Percentiles rank a stretch among this genome's conserved stretches.
These are phyloP conservation scores for Colistium nudipinnis DNA, from an alignment of 2,113 vertebrate species.

Conservation along the genomic window DNA sequence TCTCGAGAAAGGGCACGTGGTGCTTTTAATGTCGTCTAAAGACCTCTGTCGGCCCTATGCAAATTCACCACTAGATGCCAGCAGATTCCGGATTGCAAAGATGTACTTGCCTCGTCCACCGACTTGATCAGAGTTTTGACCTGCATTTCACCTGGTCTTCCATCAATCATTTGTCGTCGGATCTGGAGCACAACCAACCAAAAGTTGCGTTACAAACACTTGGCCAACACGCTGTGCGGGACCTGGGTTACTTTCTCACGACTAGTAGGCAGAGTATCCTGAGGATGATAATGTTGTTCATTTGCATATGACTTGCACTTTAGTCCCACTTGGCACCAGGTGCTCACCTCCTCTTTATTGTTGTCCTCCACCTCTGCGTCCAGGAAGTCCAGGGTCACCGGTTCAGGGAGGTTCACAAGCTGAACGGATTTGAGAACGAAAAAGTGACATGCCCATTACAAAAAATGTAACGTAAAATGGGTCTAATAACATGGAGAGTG, in stretches of 20 bases:
- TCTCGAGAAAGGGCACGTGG: too few relatives aligned
- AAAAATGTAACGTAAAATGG: not conserved
- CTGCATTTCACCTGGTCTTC: conserved; percentile 87
- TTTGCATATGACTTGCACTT: conserved; percentile 24
- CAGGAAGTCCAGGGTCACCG: conserved; percentile 94
- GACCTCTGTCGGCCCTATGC: too few relatives aligned
- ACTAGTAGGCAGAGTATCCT: not conserved
- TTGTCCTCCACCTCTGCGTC: conserved; percentile 97
- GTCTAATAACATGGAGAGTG: not conserved
- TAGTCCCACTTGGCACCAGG: not conserved
- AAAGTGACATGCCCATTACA: not conserved
- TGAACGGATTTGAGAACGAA: conserved; percentile 54
- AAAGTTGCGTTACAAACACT: conserved; percentile 4
- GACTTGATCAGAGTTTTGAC: conserved; percentile 94
- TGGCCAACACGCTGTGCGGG: not conserved
- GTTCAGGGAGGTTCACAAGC: conserved; percentile 93
- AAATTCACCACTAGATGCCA: too few relatives aligned
- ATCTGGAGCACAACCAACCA: conserved; percentile 85
- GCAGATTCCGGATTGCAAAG: too few relatives aligned
- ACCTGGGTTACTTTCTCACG: not conserved
- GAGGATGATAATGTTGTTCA: conserved; percentile 13
- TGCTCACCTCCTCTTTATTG: conserved; percentile 92
- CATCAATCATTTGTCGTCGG: conserved; percentile 96
- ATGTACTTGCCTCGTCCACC: conserved; percentile 87
- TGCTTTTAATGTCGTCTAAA: too few relatives aligned